Percentiles rank a stretch among this genome's conserved stretches.
phyloP scores from a whole-genome alignment of 2,797 vertebrate genomes.

The Aselliscus stoliczkanus region DNA sequence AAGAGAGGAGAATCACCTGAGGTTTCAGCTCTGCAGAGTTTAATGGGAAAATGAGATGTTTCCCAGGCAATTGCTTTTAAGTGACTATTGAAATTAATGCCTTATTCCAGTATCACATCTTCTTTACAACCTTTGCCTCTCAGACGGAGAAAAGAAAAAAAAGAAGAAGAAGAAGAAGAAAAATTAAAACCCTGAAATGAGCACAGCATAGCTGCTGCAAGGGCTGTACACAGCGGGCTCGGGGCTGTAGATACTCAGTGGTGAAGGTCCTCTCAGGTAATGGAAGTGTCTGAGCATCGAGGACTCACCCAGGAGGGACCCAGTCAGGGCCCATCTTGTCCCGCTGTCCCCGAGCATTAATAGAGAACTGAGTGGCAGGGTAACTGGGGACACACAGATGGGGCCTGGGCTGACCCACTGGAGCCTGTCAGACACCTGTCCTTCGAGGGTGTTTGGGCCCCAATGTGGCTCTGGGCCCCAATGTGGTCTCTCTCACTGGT shows the following conservation, averaged over 20 bases:
- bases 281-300: conserved; percentile 37
- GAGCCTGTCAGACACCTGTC: rapidly evolving
- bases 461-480: background rate
- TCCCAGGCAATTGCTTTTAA: conserved; percentile 61
- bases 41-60: conserved; percentile 65
- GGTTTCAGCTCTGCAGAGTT: conserved; percentile 43
- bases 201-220: background rate
- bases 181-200: background rate
- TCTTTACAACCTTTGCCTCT: conserved; percentile 33
- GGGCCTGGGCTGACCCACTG: rapidly evolving
- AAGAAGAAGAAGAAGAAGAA: background rate
- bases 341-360: too few relatives aligned
- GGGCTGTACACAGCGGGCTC: background rate
- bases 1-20: conserved; percentile 8
- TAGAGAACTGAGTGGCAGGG: background rate
- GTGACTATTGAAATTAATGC: conserved; percentile 53
- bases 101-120: conserved; percentile 44
- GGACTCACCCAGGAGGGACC: background rate
- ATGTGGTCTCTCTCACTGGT: rapidly evolving
- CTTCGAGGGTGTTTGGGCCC: rapidly evolving
- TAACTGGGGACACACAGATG: rapidly evolving
- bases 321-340: too few relatives aligned
- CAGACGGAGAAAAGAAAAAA: background rate
- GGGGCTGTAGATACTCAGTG: rapidly evolving
- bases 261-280: conserved; percentile 53